These are phyloP conservation scores for Drosophila prosaltans DNA, from an alignment of 1,140 invertebrate genomes.

Conservation along the genomic window DNA sequence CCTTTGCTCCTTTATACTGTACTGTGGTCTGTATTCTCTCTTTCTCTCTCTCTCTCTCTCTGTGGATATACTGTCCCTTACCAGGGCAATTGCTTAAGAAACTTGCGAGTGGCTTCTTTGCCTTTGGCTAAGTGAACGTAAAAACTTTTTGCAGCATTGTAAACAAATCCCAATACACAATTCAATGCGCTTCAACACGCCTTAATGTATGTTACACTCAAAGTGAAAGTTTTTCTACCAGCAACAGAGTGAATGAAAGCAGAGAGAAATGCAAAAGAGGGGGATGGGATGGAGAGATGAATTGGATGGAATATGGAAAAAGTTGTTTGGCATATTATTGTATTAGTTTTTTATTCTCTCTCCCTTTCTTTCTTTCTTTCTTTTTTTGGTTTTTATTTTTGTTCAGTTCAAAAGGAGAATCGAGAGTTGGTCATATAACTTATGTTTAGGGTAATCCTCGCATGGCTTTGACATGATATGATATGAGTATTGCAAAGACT, in stretches of 20 bases:
- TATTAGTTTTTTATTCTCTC: constrained; percentile 55
- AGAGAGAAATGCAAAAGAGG: background rate
- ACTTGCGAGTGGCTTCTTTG: constrained; percentile 67
- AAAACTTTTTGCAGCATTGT: constrained; percentile 79
- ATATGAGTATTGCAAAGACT: constrained; percentile 37
- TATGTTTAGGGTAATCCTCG: constrained; percentile 47
- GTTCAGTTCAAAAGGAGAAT: constrained; percentile 8
- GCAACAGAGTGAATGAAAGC: constrained; percentile 1
- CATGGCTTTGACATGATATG: constrained; percentile 52
- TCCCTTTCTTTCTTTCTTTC: too few species aligned
- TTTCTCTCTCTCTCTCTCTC: background rate
- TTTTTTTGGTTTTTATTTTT: background rate
- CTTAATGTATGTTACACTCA: constrained; percentile 69
- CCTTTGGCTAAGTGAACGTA: constrained; percentile 76
- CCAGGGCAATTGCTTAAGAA: constrained; percentile 74
- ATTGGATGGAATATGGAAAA: constrained; percentile 22
- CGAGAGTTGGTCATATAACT: constrained; percentile 41
- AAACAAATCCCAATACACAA: constrained; percentile 81
- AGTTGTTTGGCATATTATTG: constrained; percentile 71
- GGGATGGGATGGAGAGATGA: constrained; percentile 15
- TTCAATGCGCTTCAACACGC: constrained; percentile 81
- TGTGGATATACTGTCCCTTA: background rate
- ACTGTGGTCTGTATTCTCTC: constrained; percentile 16
- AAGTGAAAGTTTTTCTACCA: constrained; percentile 40
- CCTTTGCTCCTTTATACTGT: background rate